Evolutionary conservation across 2,888 invertebrate species (phyloP).

Genomic region (Agrochola circellaris): DNA sequence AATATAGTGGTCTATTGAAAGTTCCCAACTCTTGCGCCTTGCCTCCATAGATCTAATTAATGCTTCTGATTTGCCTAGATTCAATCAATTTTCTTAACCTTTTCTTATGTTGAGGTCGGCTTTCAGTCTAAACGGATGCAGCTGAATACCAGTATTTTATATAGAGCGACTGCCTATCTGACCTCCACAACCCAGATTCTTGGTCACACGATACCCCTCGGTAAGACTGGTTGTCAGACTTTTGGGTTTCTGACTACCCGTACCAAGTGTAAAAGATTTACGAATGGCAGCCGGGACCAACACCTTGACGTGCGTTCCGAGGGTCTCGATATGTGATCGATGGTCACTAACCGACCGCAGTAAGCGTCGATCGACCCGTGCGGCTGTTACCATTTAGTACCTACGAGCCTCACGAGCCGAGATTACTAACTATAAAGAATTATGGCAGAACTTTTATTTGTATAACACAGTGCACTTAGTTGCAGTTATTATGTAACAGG

Average conservation of each 20-base stretch:
- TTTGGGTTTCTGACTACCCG: neutral
- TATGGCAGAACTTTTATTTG: no score
- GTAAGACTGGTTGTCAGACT: neutral
- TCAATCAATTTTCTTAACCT: neutral
- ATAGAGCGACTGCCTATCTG: neutral
- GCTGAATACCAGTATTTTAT: neutral
- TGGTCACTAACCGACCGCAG: no score
- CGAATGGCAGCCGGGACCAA: neutral
- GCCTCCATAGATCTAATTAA: neutral
- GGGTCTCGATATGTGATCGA: no score
- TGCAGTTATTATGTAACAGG: no score
- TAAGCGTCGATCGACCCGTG: no score
- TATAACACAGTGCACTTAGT: no score
- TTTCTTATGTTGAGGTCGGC: neutral
- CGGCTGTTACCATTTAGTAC: no score
- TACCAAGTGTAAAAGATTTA: neutral
- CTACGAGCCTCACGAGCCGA: no score
- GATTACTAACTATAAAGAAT: no score
- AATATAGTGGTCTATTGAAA: neutral
- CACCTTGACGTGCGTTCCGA: no score
- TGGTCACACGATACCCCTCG: neutral
- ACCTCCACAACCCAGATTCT: no score
- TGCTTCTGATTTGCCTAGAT: neutral
- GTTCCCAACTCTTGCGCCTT: neutral
- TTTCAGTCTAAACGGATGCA: neutral